Conservation (phyloP, 92 coral and sea anemone species). For the Epizoanthus ramosus region DNA sequence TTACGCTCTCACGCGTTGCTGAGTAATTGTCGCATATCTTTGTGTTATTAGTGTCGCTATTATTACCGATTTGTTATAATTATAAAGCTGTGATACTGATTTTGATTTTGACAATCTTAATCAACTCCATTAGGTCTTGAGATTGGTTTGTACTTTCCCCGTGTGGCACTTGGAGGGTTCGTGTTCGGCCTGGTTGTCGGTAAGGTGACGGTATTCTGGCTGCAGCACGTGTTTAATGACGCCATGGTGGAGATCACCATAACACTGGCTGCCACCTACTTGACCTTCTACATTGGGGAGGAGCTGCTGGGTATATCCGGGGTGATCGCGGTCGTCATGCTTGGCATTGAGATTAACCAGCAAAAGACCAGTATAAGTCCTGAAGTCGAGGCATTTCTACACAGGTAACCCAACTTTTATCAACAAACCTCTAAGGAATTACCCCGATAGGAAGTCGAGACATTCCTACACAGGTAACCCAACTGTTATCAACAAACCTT, state of each 20-base stretch:
- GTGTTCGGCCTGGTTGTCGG: slow-evolving; percentile 95
- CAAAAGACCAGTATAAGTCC: slow-evolving; percentile 97
- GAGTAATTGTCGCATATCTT: no score
- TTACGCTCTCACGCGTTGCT: no score
- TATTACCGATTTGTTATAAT: no score
- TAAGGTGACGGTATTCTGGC: slow-evolving; percentile 98
- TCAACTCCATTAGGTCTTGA: slow-evolving; percentile 68
- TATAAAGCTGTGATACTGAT: no score
- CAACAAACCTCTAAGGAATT: no score
- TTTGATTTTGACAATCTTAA: no score
- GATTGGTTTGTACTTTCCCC: slow-evolving; percentile 96
- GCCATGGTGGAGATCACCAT: slow-evolving; percentile 98
- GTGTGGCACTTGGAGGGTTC: slow-evolving; percentile 96
- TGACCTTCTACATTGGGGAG: slow-evolving; percentile 96
- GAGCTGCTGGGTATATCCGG: slow-evolving; percentile 97
- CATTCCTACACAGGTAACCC: slow-evolving; percentile 87
- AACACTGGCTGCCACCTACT: slow-evolving; percentile 92
- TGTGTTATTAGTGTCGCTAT: no score
- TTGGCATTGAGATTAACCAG: slow-evolving; percentile 94
- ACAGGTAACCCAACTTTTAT: slow-evolving; percentile 74
- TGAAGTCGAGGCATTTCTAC: slow-evolving; percentile 95
- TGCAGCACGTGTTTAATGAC: slow-evolving; percentile 97
- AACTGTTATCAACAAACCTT: no score
- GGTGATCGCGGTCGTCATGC: slow-evolving; percentile 96
- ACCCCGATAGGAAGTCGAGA: slow-evolving; percentile 99